These are phyloP conservation scores for Diceros bicornis DNA, from an alignment of 2,797 vertebrate species.

Conservation along the genomic window DNA sequence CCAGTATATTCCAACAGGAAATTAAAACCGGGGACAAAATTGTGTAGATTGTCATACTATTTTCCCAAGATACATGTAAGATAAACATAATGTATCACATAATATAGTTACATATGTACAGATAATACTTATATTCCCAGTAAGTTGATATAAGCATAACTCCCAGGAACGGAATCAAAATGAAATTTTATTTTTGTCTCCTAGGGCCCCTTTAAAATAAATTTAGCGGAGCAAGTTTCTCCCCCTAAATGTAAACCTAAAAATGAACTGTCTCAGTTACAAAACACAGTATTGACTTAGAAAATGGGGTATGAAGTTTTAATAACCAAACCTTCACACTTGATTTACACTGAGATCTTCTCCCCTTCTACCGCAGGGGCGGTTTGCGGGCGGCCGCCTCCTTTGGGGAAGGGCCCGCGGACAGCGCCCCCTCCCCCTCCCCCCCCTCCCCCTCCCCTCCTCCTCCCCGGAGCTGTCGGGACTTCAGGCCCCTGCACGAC, in stretches of 20 bases:
- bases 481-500: too few relatives aligned
- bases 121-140: background rate
- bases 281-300: constrained; percentile 21
- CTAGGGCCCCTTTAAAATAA: background rate
- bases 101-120: background rate
- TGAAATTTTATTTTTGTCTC: constrained; percentile 17
- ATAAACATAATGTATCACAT: background rate
- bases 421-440: too few relatives aligned
- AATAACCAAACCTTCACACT: background rate
- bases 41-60: background rate
- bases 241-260: background rate
- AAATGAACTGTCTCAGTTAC: background rate
- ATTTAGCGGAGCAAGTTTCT: background rate
- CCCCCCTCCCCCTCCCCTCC: too few relatives aligned
- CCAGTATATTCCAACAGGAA: background rate
- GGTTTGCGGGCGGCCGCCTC: background rate
- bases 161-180: background rate
- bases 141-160: background rate
- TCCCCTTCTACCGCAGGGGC: background rate
- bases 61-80: background rate
- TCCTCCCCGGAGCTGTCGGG: too few relatives aligned
- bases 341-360: background rate
- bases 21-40: background rate
- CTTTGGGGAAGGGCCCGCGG: too few relatives aligned
- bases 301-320: background rate